Conservation (phyloP, 2,797 vertebrate species). For the Microchirus variegatus region DNA sequence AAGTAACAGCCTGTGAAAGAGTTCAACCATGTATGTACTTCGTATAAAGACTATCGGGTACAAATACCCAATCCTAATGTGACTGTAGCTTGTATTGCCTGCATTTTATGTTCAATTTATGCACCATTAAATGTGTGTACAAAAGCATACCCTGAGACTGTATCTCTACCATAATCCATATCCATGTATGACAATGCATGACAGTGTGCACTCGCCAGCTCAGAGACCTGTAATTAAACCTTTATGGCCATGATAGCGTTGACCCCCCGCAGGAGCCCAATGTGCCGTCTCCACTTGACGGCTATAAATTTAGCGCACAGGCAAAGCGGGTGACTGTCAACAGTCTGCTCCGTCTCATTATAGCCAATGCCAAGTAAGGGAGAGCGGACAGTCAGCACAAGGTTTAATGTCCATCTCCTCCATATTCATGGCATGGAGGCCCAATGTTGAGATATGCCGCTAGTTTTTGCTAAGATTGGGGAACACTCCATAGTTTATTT, state of each 20-base stretch:
- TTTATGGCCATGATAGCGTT: slow-evolving; percentile 53
- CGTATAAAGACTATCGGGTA: too few species aligned
- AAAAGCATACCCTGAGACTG: slow-evolving; percentile 1
- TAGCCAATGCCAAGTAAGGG: slow-evolving; percentile 63
- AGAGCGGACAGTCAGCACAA: slow-evolving; percentile 42
- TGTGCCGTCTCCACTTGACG: slow-evolving; percentile 43
- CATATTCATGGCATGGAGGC: slow-evolving; percentile 41
- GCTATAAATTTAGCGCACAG: slow-evolving; percentile 63
- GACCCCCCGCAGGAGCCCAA: slow-evolving; percentile 52
- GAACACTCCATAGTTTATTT: too few species aligned
- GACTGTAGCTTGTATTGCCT: background rate
- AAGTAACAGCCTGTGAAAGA: too few species aligned
- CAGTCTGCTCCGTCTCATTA: slow-evolving; percentile 70
- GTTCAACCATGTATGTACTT: too few species aligned
- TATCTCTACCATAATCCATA: slow-evolving; percentile 6
- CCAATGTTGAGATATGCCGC: slow-evolving; percentile 6
- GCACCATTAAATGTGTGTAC: background rate
- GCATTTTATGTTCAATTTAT: background rate
- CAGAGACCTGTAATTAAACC: slow-evolving; percentile 62
- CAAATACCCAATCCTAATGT: too few species aligned
- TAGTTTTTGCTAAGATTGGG: slow-evolving; percentile 42
- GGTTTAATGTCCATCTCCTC: slow-evolving; percentile 47
- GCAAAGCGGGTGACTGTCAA: slow-evolving; percentile 70
- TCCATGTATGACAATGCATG: slow-evolving; percentile 18
- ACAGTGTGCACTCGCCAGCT: slow-evolving; percentile 14